These are phyloP conservation scores for Chelon auratus DNA, from an alignment of 2,797 vertebrate species.

Conservation along the genomic window DNA sequence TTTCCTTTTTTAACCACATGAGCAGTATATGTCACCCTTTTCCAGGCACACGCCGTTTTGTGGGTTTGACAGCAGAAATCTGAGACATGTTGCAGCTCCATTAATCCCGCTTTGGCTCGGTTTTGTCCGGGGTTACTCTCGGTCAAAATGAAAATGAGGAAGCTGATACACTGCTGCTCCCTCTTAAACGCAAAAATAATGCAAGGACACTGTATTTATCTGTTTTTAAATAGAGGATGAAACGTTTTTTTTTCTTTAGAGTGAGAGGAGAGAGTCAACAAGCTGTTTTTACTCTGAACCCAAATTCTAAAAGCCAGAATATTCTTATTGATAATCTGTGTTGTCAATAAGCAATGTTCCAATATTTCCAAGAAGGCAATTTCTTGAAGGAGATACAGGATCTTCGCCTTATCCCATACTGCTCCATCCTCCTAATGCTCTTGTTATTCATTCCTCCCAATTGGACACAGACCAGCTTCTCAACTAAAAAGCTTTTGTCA, in stretches of 20 bases:
- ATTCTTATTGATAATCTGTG: neutral
- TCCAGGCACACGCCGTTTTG: neutral
- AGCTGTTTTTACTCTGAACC: neutral
- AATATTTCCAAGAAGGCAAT: no score
- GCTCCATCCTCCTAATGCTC: no score
- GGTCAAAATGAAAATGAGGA: slow-evolving; percentile 51
- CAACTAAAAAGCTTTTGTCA: no score
- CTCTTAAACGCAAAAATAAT: neutral
- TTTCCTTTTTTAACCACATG: neutral
- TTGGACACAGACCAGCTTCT: no score
- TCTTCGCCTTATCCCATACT: no score
- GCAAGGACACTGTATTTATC: neutral
- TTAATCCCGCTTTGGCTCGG: neutral
- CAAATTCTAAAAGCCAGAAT: neutral
- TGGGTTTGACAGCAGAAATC: neutral
- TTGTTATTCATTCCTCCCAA: no score
- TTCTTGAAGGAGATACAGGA: no score
- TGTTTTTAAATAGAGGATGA: neutral
- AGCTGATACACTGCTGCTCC: neutral
- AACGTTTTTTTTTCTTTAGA: neutral
- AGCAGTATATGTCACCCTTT: neutral
- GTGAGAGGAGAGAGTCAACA: neutral
- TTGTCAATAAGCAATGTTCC: neutral
- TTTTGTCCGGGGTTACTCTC: slow-evolving; percentile 50
- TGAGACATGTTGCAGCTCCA: slow-evolving; percentile 8